Base-by-base conservation (phyloP, 2,888 invertebrate genomes). In the Phanerotoma sp. region DNA sequence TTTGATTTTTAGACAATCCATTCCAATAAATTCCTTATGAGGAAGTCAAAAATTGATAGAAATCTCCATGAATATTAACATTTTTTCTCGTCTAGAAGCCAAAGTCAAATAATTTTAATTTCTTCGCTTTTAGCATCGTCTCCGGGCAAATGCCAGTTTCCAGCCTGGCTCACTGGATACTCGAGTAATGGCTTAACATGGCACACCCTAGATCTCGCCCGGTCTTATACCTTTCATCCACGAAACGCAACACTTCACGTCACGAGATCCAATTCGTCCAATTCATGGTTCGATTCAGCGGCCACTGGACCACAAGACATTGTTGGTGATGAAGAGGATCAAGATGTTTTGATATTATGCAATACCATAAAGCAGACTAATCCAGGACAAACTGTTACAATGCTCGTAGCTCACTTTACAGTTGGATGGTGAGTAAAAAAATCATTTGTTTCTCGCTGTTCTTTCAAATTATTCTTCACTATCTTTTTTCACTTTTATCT, bases 181-280 rank as follows among this genome's bases (percentile, higher is more conserved):
- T 67, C 69, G 20, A 69, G 63, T 57, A 66, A 62, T 30, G 76
- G 76, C 45, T 65, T 75, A 38, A 77, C 74, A 35, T 94, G 94
- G 93, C 92, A 93, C 79, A 91, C 93, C 42, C 81, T 94, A 71
- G 92, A 93, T 82, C 89, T 90, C 77, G 85, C 87, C 70, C 86
- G 87, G 69, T 89, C 90, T 67, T 93, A 93, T 80, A 88, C 88
- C 66, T 93, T 93, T 80, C 90, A 90, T 79, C 86, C 89, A 76
- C 83, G 86, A 62, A 89, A 89, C 75, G 86, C 87, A n/a, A 88
- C 88, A 4, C 78, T 89, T 18, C 80, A 86, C 65, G 86, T 89
- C 66, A 85, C 85, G 55, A 86, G 80, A 67, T 71, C 74, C 35
- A 78, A 78, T 63, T 67, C 69, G 16, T 74, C 71, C 51, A 66